phyloP scores from a whole-genome alignment of 1,140 invertebrate genomes.

The Drosophila tropicalis region DNA sequence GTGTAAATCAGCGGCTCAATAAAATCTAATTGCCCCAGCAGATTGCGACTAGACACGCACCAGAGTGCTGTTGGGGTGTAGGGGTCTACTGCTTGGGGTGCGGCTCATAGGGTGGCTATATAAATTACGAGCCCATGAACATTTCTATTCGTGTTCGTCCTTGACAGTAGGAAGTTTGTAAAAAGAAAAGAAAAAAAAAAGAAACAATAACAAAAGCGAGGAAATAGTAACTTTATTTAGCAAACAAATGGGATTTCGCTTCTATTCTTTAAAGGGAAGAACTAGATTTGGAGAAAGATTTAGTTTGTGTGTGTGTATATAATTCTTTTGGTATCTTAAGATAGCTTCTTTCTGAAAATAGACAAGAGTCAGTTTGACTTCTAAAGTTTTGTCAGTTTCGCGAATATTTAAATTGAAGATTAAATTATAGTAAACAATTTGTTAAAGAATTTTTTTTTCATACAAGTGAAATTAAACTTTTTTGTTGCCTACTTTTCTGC shows the following conservation, averaged over 20 bases:
- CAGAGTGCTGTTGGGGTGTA: constrained; percentile 15
- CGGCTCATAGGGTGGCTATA: constrained; percentile 33
- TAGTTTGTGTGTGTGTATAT: neutral
- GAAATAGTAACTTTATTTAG: neutral
- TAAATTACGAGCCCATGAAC: constrained; percentile 58
- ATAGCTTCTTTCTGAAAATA: too few species aligned
- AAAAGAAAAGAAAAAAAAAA: constrained; percentile 32
- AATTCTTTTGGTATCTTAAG: too few species aligned
- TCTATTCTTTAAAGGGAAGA: neutral
- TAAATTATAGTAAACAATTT: too few species aligned
- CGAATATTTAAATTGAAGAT: too few species aligned
- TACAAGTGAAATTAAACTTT: neutral
- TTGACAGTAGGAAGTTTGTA: constrained; percentile 54
- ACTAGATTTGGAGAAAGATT: neutral
- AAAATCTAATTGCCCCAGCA: constrained; percentile 75
- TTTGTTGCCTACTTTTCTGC: neutral
- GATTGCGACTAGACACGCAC: constrained; percentile 73
- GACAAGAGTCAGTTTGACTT: too few species aligned
- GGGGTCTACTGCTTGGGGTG: neutral
- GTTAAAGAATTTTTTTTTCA: too few species aligned
- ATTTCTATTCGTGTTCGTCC: constrained; percentile 44
- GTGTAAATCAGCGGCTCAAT: constrained; percentile 80
- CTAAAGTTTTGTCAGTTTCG: too few species aligned
- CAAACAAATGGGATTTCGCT: neutral
- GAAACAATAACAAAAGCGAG: neutral